Percentiles rank a stretch among this genome's conserved stretches.
Evolutionary conservation across 2,113 vertebrate genomes (phyloP).

Genomic region (Oreochromis tanganicae): DNA sequence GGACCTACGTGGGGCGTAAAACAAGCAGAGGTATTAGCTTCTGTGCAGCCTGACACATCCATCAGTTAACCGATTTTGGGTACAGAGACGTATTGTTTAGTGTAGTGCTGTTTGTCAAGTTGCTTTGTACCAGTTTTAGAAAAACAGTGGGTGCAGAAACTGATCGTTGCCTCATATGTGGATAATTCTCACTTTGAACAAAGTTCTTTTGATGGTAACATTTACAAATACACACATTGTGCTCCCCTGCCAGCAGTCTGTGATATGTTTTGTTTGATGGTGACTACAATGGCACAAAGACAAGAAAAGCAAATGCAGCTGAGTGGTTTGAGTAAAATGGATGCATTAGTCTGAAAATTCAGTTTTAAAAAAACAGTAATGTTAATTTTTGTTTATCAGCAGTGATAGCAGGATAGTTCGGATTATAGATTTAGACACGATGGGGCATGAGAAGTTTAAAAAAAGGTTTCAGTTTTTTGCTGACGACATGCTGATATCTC

Average conservation of each 20-base stretch:
- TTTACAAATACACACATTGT: neutral
- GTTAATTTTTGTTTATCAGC: neutral
- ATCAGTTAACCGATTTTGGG: neutral
- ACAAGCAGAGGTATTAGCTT: neutral
- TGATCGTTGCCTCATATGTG: neutral
- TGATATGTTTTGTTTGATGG: neutral
- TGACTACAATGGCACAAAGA: neutral
- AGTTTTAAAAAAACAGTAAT: neutral
- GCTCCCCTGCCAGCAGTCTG: neutral
- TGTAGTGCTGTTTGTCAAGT: neutral
- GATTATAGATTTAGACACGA: neutral
- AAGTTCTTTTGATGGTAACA: neutral
- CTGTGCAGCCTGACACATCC: neutral
- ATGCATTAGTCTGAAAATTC: neutral
- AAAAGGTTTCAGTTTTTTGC: neutral
- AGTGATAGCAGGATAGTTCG: fast-evolving
- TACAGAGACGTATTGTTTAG: neutral
- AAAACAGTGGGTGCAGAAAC: neutral
- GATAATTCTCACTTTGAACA: neutral
- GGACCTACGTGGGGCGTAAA: neutral
- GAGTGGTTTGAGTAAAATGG: neutral
- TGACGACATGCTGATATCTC: neutral
- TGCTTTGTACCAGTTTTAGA: neutral
- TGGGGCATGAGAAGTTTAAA: neutral
- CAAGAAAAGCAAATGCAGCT: neutral